Base-by-base conservation (phyloP, 2,113 vertebrate genomes). In the Saccopteryx leptura region DNA sequence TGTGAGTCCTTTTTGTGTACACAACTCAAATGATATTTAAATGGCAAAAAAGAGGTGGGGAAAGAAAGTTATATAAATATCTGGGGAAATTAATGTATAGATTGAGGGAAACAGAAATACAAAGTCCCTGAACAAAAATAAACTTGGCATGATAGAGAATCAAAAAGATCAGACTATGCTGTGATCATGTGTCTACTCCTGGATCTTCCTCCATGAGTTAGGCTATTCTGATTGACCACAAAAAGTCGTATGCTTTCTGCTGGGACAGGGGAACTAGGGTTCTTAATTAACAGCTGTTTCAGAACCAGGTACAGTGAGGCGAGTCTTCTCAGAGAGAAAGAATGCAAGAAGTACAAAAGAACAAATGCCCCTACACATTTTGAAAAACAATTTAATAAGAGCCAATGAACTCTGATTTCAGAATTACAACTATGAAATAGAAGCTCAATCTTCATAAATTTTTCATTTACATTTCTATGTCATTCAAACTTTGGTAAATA, bases 401-500 rank as follows among this genome's bases (percentile, higher is more conserved):
- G 31, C 8, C 12, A 60, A 5, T 88, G 15, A 71, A 75, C 3
- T 68, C 65, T 60, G 46, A 9, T 5, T 82, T 88, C 3, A 3
- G n/a, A 12, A 76, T 65, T 78, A 54, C 33, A 94, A 39, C 76
- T 65, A 39, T 4, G 78, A 80, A 88, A 80, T 8, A 60, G n/a
- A 63, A 56, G 28, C 14, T 88, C 85, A 60, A 2, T 90, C 63
- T 78, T 78, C 50, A 88, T 88, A 72, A 71, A 71, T 61, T 84
- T 88, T 50, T 65, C 48, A 86, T 61, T 85, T 75, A 19, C 15
- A 65, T 72, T 7, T 28, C 26, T 72, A 19, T 21, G 90, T 91
- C 50, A 71, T 88, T 94, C 26, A 81, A 21, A 72, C 12, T 28
- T 69, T 75, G 2, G 3, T 84, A 71, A 92, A 97, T 28, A 52